Percentiles rank a stretch among this genome's conserved stretches.
Conservation (phyloP, 2,797 vertebrate genomes). For the Calcarius lapponicus region DNA sequence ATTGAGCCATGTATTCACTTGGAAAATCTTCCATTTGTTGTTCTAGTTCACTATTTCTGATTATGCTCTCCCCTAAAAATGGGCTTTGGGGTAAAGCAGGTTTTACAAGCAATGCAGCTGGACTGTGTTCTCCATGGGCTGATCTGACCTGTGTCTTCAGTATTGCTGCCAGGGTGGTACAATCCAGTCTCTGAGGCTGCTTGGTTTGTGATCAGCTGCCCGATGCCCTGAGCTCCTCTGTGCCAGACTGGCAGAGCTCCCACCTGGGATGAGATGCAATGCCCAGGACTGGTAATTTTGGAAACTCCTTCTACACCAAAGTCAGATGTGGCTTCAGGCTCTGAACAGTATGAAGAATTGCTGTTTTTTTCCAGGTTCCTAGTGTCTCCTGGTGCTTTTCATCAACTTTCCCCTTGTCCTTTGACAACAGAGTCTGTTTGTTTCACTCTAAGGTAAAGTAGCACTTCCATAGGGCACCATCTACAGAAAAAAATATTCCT, state of each 20-base stretch:
- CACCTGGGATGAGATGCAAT: background rate
- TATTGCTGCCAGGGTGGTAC: fast-evolving
- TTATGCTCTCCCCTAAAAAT: background rate
- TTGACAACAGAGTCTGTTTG: background rate
- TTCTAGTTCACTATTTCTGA: background rate
- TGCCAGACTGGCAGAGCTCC: background rate
- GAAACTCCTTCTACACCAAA: background rate
- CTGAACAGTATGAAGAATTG: background rate
- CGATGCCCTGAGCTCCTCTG: fast-evolving
- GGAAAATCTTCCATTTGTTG: background rate
- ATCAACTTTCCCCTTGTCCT: background rate
- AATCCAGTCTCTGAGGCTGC: background rate
- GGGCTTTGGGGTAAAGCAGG: background rate
- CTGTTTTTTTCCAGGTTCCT: background rate
- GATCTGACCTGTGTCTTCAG: background rate
- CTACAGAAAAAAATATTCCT: constrained; percentile 13
- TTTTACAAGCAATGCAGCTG: background rate
- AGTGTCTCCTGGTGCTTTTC: background rate
- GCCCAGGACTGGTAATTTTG: background rate
- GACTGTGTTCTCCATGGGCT: background rate
- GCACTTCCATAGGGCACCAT: background rate
- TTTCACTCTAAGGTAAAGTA: background rate
- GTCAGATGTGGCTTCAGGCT: background rate
- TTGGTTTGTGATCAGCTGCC: background rate
- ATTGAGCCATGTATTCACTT: background rate